Evolutionary conservation across 2,888 invertebrate genomes (phyloP).

Genomic region (Gastrophysa polygoni): DNA sequence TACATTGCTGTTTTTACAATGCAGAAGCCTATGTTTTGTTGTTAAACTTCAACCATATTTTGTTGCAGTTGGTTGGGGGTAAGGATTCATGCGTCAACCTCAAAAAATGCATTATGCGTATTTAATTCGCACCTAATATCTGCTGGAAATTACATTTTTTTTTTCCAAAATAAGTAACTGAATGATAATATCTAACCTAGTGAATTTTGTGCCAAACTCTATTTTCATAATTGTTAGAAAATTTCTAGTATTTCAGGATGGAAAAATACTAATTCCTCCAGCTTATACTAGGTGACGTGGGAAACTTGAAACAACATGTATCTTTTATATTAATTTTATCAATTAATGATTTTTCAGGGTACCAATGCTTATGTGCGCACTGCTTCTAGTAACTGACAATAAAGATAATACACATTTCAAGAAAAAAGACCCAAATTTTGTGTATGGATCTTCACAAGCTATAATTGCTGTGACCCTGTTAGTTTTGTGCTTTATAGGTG

Average conservation of each 20-base stretch:
- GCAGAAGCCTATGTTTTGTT: slow-evolving; percentile 83
- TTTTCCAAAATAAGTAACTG: too few species aligned
- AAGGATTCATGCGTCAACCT: slow-evolving; percentile 42
- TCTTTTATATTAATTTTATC: not conserved
- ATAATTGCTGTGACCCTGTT: slow-evolving; percentile 76
- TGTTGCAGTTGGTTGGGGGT: slow-evolving; percentile 67
- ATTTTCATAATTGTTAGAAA: too few species aligned
- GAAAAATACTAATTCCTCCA: too few species aligned
- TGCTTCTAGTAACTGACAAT: slow-evolving; percentile 67
- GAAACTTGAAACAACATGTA: not conserved
- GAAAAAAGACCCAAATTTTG: slow-evolving; percentile 76
- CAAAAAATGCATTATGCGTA: too few species aligned
- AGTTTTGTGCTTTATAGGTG: slow-evolving; percentile 80
- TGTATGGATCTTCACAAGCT: slow-evolving; percentile 78
- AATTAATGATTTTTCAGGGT: slow-evolving; percentile 58
- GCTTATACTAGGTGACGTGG: too few species aligned
- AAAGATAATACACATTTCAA: slow-evolving; percentile 60
- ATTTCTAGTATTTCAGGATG: too few species aligned
- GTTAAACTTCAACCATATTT: slow-evolving; percentile 76
- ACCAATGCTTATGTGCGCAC: slow-evolving; percentile 70
- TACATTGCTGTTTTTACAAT: slow-evolving; percentile 80
- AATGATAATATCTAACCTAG: too few species aligned
- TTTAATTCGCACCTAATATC: too few species aligned
- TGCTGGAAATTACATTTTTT: too few species aligned
- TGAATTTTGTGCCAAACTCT: too few species aligned